Base-by-base conservation (phyloP, 2,888 invertebrate genomes). In the Drosophila paucipuncta region DNA sequence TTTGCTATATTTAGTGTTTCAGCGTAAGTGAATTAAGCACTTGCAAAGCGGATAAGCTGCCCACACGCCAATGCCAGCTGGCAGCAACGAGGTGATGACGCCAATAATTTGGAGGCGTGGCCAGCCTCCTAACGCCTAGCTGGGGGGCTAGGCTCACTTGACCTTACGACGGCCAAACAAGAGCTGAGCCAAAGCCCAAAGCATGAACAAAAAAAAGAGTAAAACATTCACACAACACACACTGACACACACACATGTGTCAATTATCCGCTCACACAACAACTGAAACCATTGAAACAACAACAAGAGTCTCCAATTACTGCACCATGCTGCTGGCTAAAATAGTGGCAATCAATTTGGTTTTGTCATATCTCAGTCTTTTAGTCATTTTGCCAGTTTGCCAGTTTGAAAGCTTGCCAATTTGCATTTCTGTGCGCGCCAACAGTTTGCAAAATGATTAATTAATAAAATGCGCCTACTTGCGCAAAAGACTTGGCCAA, bases 1-100 rank as follows among this genome's bases (percentile, higher is more conserved):
- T 9, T 30, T 33, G 30, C 18, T 13, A 41, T 62, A 25, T 41
- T 10, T 54, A 37, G 62, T 78, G 65, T 71, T 63, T 64, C 64
- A 65, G 57, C 68, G 52, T 79, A 83, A 85, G 74, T 83, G 78
- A 80, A 85, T 87, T 85, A 83, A 78, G 84, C 81, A 84, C 83
- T 85, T 86, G 83, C 63, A 83, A 86, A 82, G 86, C 88, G 86
- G 85, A 86, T 86, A 87, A 87, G 68, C 80, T 78, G 74, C 82
- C 85, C 82, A 37, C 58, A 85, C 87, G 71, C 59, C 73, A 78
- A 73, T 61, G 70, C 70, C 76, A 62, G 60, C 61, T 65, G 67
- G 61, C 62, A 66, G 66, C 55, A 71, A 41, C 65, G 57, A 22
- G 60, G 30, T 66, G 69, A 66, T 67, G 73, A 80, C 61, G 66